phyloP scores from a whole-genome alignment of 1,140 invertebrate species.

The Drosophila tani region DNA sequence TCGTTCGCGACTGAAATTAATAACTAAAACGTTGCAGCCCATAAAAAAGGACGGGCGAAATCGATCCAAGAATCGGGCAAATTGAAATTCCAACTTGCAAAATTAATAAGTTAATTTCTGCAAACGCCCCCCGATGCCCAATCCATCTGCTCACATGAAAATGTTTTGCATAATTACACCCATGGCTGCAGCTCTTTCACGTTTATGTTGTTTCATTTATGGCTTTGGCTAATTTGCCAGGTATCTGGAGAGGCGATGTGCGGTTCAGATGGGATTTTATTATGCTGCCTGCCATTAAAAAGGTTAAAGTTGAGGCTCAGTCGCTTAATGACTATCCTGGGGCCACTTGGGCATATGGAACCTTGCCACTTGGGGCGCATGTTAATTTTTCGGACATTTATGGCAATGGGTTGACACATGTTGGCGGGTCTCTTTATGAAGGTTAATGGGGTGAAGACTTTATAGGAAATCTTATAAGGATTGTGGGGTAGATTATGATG shows the following conservation, averaged over 20 bases:
- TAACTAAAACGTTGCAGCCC: constrained; percentile 67
- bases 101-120: constrained; percentile 80
- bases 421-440: constrained; percentile 23
- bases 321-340: constrained; percentile 54
- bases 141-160: constrained; percentile 30
- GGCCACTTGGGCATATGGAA: constrained; percentile 25
- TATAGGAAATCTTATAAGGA: constrained; percentile 7
- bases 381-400: constrained; percentile 63
- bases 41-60: constrained; percentile 59
- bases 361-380: constrained; percentile 27
- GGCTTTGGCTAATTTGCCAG: constrained; percentile 59
- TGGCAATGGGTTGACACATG: constrained; percentile 56
- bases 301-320: constrained; percentile 75
- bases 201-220: constrained; percentile 66
- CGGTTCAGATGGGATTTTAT: constrained; percentile 39
- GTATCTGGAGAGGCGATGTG: constrained; percentile 9
- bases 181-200: constrained; percentile 34
- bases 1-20: constrained; percentile 60
- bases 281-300: constrained; percentile 68
- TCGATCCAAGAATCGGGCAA: constrained; percentile 54
- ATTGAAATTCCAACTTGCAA: constrained; percentile 66
- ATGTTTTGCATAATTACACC: constrained; percentile 70
- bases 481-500: constrained; percentile 1
- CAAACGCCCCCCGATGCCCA: constrained; percentile 54
- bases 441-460: constrained; percentile 27